A percentile compares a stretch with the other conserved stretches of the same genome.
Conservation (phyloP, 2,113 vertebrate species). For the Sminthopsis crassicaudata region DNA sequence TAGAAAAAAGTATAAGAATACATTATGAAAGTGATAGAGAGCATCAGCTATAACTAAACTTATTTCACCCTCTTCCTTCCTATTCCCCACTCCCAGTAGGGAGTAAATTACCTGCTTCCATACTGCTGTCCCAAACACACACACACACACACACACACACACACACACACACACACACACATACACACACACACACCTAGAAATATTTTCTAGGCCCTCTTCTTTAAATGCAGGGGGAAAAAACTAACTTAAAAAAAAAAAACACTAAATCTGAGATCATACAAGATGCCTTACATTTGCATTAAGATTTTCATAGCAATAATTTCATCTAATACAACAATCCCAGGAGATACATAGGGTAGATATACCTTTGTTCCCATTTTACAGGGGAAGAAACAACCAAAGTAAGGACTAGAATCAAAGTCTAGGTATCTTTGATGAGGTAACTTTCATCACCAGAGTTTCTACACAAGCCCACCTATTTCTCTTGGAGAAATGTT, state of each 20-base stretch:
- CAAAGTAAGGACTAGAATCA: conserved; percentile 1
- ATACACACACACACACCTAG: not conserved
- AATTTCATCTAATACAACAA: conserved; percentile 17
- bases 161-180: not conserved
- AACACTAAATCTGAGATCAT: not conserved
- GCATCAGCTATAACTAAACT: conserved; percentile 60
- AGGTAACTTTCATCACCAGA: not conserved
- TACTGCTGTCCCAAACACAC: not conserved
- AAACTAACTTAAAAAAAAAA: not conserved
- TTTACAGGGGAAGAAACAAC: not conserved
- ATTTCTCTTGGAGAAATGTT: not conserved
- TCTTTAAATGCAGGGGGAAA: not conserved
- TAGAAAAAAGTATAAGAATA: conserved; percentile 54
- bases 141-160: not conserved
- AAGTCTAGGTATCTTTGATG: not conserved
- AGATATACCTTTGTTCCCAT: not conserved
- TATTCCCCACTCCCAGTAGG: conserved; percentile 28
- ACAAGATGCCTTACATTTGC: not conserved
- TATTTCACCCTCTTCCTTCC: conserved; percentile 37
- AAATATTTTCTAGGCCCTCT: not conserved
- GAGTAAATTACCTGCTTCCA: not conserved
- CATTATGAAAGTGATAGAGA: conserved; percentile 57
- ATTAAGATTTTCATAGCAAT: conserved; percentile 35
- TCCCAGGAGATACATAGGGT: not conserved
- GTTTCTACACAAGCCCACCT: not conserved